Percentiles rank a stretch among this genome's conserved stretches.
These are phyloP conservation scores for Verasper variegatus DNA, from an alignment of 2,113 vertebrate species.

Conservation along the genomic window DNA sequence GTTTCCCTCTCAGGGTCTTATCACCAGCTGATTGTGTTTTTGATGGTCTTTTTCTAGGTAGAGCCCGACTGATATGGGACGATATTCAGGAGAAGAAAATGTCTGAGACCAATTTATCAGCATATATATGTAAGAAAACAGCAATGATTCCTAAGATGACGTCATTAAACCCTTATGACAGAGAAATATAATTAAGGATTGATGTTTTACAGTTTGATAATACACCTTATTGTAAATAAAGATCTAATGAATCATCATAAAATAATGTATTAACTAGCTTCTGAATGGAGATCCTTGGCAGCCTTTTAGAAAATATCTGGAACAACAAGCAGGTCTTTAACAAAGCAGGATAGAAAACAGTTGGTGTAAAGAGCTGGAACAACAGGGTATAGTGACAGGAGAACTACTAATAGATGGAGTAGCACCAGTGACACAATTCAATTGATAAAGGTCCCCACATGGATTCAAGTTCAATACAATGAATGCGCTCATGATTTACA, in stretches of 20 bases:
- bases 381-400: neutral
- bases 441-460: neutral
- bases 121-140: too few relatives aligned
- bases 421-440: neutral
- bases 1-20: neutral
- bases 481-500: conserved; percentile 33
- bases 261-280: too few relatives aligned
- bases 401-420: neutral
- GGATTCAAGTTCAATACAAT: neutral
- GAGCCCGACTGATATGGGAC: too few relatives aligned
- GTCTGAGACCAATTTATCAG: too few relatives aligned
- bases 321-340: conserved; percentile 10
- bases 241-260: too few relatives aligned
- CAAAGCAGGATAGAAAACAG: neutral
- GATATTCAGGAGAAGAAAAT: too few relatives aligned
- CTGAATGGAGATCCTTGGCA: neutral
- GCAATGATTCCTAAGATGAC: too few relatives aligned
- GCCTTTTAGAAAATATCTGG: neutral
- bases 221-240: too few relatives aligned
- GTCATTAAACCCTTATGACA: too few relatives aligned
- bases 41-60: neutral
- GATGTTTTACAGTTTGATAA: too few relatives aligned
- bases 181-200: too few relatives aligned
- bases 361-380: accelerated
- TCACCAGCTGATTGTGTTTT: neutral